Percentiles rank a stretch among this genome's conserved stretches.
Conservation (phyloP, 53 echinoderm and acorn worm genomes). For the Actinopyga echinites region DNA sequence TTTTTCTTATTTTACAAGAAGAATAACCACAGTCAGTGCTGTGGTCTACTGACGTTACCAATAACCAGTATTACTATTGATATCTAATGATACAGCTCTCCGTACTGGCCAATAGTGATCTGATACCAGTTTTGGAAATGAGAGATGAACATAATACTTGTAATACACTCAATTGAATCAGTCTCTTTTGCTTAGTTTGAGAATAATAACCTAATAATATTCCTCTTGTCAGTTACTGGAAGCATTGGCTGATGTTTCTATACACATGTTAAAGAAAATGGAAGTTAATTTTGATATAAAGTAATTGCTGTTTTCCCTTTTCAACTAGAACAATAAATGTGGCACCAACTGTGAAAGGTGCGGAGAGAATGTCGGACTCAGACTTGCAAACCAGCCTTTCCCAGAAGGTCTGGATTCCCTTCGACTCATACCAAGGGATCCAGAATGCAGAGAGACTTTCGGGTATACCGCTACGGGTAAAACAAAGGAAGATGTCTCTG, state of each 20-base stretch:
- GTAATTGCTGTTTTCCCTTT: neutral
- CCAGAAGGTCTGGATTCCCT: slow-evolving; percentile 66
- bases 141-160: too few relatives aligned
- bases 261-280: neutral
- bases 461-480: neutral
- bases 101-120: too few relatives aligned
- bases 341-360: slow-evolving; percentile 4
- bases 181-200: neutral
- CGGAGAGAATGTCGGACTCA: slow-evolving; percentile 77
- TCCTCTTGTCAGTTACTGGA: too few relatives aligned
- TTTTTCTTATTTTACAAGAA: too few relatives aligned
- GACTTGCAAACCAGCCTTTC: slow-evolving; percentile 75
- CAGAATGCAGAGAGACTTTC: slow-evolving; percentile 23
- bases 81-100: too few relatives aligned
- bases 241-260: too few relatives aligned
- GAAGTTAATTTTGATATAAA: neutral
- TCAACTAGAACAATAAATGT: neutral
- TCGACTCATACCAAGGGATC: slow-evolving; percentile 48
- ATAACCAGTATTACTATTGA: too few relatives aligned
- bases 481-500: neutral
- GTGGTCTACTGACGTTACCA: too few relatives aligned
- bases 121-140: too few relatives aligned
- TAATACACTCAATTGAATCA: too few relatives aligned
- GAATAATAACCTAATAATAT: neutral
- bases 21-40: too few relatives aligned